Evolutionary conservation across 2,888 invertebrate species (phyloP), one percentile per base, ranked within the genome.

Genomic region (Synanthedon myopaeformis): DNA sequence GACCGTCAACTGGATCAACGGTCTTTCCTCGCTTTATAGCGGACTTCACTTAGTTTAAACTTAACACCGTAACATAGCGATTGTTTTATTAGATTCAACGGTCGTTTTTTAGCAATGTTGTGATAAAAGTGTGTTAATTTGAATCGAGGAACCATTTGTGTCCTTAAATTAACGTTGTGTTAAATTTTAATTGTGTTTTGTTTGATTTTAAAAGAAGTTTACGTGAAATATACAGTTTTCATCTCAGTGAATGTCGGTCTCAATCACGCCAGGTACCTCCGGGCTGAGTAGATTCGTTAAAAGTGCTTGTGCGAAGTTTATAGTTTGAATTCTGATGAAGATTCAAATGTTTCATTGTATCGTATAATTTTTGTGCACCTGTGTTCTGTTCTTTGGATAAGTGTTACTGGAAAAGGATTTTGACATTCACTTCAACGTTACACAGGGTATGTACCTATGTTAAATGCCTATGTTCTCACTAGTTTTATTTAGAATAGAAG

Each of bases 1-100:
- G 83, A 84, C 81, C 58, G 66, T 65, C 75, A 82, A 81, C 78
- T 82, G 82, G 85, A 85, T 82, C 88, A 88, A 88, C 88, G 88
- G 88, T 88, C 84, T 83, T 82, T 79, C 63, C 60, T 65, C 76
- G 78, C 74, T 71, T 35, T 76, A 67, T 78, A 80, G 79, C 79
- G 76, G 74, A 74, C 74, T 74, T 73, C 79, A 79, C 82, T 86
- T 87, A 87, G 87, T 87, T 85, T 76, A 72, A 79, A 81, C 75
- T 82, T 83, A 79, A 77, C 85, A 67, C 69, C 79, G 83, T 68
- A 63, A 63, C 75, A 67, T 66, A 68, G 72, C 72, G 84, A 74
- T 71, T 77, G 84, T 80, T 75, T 72, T 70, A 74, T 67, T 68
- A 61, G 69, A 67, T 73, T 75, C 69, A 69, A 70, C 72, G 69